Conservation (phyloP, 2,113 vertebrate species). For the Emydura subglobosa region DNA sequence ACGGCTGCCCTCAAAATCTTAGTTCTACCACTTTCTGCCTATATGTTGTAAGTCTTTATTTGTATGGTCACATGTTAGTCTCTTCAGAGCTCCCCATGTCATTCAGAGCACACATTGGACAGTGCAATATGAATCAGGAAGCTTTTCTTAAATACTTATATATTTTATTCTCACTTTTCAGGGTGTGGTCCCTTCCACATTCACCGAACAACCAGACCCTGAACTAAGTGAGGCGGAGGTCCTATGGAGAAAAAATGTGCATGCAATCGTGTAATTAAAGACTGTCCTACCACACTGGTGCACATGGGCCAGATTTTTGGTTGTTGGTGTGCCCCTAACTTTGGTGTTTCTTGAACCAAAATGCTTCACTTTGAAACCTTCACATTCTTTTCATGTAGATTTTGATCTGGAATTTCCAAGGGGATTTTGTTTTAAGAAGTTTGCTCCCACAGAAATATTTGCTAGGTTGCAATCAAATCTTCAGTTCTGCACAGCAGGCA, state of each 20-base stretch:
- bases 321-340: not conserved
- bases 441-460: no score
- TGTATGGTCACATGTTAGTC: not conserved
- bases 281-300: not conserved
- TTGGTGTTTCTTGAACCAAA: accelerated
- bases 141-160: not conserved
- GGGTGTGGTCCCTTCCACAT: not conserved
- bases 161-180: not conserved
- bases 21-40: not conserved
- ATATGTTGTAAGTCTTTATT: not conserved
- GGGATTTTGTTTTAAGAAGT: no score
- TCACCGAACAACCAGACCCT: not conserved
- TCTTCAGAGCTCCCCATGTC: not conserved
- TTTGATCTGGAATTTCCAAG: no score
- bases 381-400: no score
- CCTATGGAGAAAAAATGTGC: not conserved
- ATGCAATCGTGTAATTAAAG: accelerated
- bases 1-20: not conserved
- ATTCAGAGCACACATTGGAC: not conserved
- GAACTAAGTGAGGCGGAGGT: not conserved
- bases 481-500: no score
- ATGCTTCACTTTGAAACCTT: not conserved
- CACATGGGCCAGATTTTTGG: accelerated
- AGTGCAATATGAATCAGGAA: accelerated
- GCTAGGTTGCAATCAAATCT: no score